These are phyloP conservation scores for Eugnorisma glareosa DNA, from an alignment of 2,888 invertebrate genomes.

Conservation along the genomic window DNA sequence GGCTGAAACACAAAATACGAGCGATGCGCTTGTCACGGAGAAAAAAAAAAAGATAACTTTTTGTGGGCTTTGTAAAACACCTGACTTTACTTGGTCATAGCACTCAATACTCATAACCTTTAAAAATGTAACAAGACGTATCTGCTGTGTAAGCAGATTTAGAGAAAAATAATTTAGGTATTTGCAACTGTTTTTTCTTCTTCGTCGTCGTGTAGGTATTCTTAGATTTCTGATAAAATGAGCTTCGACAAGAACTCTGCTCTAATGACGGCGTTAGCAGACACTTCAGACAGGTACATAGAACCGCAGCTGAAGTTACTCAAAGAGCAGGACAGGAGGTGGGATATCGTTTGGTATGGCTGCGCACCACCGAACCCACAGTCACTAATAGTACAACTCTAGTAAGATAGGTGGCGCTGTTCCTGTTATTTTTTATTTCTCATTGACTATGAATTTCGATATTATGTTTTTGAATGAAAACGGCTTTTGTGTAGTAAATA, in stretches of 20 bases:
- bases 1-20: slow-evolving; percentile 11
- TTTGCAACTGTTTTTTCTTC: neutral
- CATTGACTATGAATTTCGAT: too few relatives aligned
- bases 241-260: neutral
- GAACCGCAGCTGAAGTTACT: neutral
- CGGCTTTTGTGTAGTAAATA: neutral
- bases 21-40: slow-evolving; percentile 64
- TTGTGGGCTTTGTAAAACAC: slow-evolving; percentile 47
- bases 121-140: neutral
- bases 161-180: neutral
- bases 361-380: too few relatives aligned
- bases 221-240: neutral
- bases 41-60: slow-evolving; percentile 46
- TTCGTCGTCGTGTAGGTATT: neutral
- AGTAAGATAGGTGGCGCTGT: slow-evolving; percentile 21
- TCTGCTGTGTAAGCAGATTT: too few relatives aligned
- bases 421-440: neutral
- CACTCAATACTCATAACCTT: neutral
- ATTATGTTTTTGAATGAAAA: neutral
- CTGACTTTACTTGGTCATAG: slow-evolving; percentile 52
- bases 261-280: neutral
- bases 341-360: neutral
- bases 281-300: neutral
- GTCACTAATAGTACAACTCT: neutral
- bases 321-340: neutral